Conservation (phyloP, 2,888 invertebrate species). For the Dasysyrphus tricinctus region DNA sequence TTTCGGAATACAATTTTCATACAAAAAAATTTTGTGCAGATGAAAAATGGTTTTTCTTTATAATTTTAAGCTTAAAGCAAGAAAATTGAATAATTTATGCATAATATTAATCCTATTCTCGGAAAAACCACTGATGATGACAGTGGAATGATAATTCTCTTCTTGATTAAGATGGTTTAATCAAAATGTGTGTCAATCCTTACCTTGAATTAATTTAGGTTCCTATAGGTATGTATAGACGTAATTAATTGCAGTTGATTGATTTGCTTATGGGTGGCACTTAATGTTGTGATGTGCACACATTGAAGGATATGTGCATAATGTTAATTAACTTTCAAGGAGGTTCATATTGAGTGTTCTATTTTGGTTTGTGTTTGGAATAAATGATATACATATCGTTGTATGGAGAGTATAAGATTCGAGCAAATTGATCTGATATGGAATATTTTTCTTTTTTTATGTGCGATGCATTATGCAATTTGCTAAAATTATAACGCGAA, state of each 20-base stretch:
- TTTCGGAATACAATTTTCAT: no score
- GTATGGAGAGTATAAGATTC: neutral
- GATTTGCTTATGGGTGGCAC: slow-evolving; percentile 15
- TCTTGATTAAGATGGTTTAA: slow-evolving; percentile 13
- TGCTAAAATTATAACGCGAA: no score
- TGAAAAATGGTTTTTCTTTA: neutral
- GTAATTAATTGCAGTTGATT: slow-evolving; percentile 39
- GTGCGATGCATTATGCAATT: no score
- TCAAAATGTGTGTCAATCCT: slow-evolving; percentile 13
- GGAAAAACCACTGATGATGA: slow-evolving; percentile 13
- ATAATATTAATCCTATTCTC: slow-evolving; percentile 5
- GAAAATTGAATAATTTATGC: slow-evolving; percentile 18
- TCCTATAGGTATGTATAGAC: neutral
- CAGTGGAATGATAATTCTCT: neutral
- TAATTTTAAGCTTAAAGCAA: neutral
- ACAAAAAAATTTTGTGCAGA: neutral
- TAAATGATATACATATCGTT: neutral
- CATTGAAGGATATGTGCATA: slow-evolving; percentile 29
- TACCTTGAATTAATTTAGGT: slow-evolving; percentile 22
- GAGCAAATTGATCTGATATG: neutral
- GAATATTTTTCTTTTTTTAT: no score
- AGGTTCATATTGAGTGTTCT: slow-evolving; percentile 6
- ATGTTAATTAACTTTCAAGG: slow-evolving; percentile 37
- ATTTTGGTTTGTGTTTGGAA: slow-evolving; percentile 7
- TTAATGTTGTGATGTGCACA: neutral